These are phyloP conservation scores for Hylomyscus alleni DNA, from an alignment of 2,797 vertebrate species.

Conservation along the genomic window DNA sequence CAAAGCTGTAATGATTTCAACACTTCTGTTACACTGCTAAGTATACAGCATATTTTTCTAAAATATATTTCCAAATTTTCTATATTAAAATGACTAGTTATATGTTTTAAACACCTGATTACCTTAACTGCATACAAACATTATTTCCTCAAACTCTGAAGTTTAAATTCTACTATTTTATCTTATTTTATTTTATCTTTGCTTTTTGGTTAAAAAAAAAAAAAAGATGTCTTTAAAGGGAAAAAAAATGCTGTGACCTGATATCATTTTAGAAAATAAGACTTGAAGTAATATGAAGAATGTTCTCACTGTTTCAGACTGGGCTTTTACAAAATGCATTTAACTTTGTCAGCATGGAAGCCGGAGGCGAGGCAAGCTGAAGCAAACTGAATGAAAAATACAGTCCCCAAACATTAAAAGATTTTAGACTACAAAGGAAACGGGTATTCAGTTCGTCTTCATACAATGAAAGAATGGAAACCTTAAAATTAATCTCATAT, in stretches of 20 bases:
- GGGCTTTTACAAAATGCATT: not conserved
- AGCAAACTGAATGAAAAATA: not conserved
- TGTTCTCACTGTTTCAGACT: not conserved
- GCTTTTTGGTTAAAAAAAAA: not conserved
- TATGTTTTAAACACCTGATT: not conserved
- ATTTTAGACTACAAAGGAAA: not conserved
- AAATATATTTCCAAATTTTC: not conserved
- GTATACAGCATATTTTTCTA: not conserved
- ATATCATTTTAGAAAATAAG: conserved; percentile 30
- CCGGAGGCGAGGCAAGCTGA: not conserved
- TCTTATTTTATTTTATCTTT: not conserved
- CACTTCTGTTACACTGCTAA: not conserved
- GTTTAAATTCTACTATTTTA: not conserved
- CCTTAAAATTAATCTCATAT: not conserved
- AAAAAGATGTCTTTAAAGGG: not conserved
- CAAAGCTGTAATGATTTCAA: not conserved
- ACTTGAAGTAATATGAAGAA: not conserved
- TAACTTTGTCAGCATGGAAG: not conserved
- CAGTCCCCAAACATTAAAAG: not conserved
- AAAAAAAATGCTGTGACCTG: not conserved
- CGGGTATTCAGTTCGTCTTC: not conserved
- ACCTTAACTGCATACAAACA: not conserved
- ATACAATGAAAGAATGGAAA: not conserved
- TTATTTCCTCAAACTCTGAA: not conserved
- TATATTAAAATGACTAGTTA: not conserved